phyloP scores from a whole-genome alignment of 2,113 vertebrate species.

The Eclectus roratus region DNA sequence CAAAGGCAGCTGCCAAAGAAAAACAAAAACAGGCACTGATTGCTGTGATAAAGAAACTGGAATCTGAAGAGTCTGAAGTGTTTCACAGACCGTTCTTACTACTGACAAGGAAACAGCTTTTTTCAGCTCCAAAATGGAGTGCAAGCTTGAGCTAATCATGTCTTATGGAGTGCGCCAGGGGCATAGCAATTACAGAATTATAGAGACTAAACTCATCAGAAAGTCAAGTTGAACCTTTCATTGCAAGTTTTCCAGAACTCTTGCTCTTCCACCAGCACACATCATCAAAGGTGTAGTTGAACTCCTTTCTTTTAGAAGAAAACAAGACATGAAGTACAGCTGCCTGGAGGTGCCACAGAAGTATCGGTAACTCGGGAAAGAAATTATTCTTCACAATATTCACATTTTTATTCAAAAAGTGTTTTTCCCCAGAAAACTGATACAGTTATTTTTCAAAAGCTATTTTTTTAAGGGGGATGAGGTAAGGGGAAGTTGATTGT shows the following conservation, averaged over 20 bases:
- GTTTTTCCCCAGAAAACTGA: neutral
- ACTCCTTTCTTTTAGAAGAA: neutral
- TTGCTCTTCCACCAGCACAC: neutral
- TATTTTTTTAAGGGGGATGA: neutral
- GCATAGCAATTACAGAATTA: neutral
- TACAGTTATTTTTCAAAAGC: constrained; percentile 14
- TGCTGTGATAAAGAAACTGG: neutral
- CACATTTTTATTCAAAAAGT: neutral
- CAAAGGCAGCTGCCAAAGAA: neutral
- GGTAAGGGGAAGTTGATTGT: neutral
- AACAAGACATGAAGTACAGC: neutral
- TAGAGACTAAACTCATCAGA: neutral
- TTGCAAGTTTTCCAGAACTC: neutral
- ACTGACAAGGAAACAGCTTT: neutral
- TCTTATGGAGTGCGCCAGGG: neutral
- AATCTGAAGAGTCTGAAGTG: neutral
- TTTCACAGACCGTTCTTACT: neutral
- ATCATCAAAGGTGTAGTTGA: neutral
- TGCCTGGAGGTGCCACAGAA: neutral
- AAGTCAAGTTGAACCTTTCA: neutral
- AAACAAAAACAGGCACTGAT: neutral
- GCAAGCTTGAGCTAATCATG: neutral
- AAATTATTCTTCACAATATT: neutral
- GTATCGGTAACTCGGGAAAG: neutral
- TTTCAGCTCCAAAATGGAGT: neutral